Evolutionary conservation across 1,140 invertebrate genomes (phyloP).

Genomic region (Pseudomyrmex concolor): DNA sequence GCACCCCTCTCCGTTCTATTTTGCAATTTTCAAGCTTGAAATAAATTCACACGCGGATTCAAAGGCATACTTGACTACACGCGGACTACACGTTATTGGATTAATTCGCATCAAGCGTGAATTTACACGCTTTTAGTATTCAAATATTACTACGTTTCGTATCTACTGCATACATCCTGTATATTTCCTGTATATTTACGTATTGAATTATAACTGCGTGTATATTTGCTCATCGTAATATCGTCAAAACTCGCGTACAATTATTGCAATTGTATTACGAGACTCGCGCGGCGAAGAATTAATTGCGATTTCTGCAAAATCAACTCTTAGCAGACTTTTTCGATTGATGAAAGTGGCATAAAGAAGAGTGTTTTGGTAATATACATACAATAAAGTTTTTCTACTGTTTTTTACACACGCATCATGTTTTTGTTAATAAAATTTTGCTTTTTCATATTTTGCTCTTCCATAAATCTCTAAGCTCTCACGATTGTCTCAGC

Average conservation of each 20-base stretch:
- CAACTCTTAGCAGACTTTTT: neutral
- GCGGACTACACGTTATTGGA: slow-evolving; percentile 30
- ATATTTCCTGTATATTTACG: slow-evolving; percentile 35
- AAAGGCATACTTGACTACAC: neutral
- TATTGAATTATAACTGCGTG: slow-evolving; percentile 47
- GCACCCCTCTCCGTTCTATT: neutral
- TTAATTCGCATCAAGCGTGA: slow-evolving; percentile 44
- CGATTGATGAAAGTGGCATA: neutral
- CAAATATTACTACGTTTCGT: slow-evolving; percentile 42
- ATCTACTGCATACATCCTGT: slow-evolving; percentile 20
- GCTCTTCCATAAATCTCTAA: neutral
- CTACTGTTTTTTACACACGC: neutral
- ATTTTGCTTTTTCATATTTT: neutral
- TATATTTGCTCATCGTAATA: slow-evolving; percentile 29
- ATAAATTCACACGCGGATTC: slow-evolving; percentile 9
- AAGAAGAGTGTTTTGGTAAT: neutral
- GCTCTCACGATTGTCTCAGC: neutral
- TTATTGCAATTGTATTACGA: slow-evolving; percentile 40
- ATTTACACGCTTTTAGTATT: slow-evolving; percentile 14
- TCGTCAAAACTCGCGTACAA: slow-evolving; percentile 44
- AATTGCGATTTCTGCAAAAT: slow-evolving; percentile 30
- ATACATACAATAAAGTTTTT: neutral
- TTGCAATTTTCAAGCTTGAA: slow-evolving; percentile 11
- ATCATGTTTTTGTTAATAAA: neutral
- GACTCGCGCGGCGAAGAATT: slow-evolving; percentile 3